Evolutionary conservation across 92 coral and sea anemone genomes (phyloP), one percentile per base, ranked within the genome.

Genomic region (Micromussa lordhowensis): DNA sequence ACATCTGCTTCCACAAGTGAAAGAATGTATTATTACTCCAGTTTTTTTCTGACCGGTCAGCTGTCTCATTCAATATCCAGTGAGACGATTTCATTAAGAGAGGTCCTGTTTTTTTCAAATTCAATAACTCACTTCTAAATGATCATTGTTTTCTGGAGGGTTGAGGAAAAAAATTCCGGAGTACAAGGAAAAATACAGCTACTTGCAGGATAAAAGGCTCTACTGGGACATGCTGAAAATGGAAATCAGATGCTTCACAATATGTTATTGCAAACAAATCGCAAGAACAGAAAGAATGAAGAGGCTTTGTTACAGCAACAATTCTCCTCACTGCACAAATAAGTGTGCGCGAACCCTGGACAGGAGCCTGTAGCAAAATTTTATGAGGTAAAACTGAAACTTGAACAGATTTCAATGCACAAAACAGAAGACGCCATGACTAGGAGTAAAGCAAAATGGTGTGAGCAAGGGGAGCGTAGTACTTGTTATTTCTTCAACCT

Each of bases 401-500:
- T 77, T 12, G 58, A 76, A 29, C 58, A 76, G 80, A 76, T 76
- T 38, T 76, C 80, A 44, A 32, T 36, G 61, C 80, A 49, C 28
- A 77, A 51, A 77, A 77, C 81, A 77, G 64, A 77, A 35, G 81
- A 63, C 32, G 81, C 81, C 28, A 51, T 77, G 66, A 77, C 48
- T 77, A 24, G 80, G 61, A 77, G 80, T 48, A 48, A 19, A 16
- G 80, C 36, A 9, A 77, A 61, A 31, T 77, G 80, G 63, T 77
- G 80, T 14, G 61, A 77, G 32, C 80, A 40, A 28, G 80, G 80
- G 12, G 59, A 77, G 32, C 21, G 80, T 24, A 77, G 59, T 63
- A 48, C 80, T 34, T 3, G 79, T 5, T 75, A 75, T 32, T 74
- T 74, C 53, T 74, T 74, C 49, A 68, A 68, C 29, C 76, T 71